These are phyloP conservation scores for Varanus salvator DNA, from an alignment of 2,113 vertebrate species.

Conservation along the genomic window DNA sequence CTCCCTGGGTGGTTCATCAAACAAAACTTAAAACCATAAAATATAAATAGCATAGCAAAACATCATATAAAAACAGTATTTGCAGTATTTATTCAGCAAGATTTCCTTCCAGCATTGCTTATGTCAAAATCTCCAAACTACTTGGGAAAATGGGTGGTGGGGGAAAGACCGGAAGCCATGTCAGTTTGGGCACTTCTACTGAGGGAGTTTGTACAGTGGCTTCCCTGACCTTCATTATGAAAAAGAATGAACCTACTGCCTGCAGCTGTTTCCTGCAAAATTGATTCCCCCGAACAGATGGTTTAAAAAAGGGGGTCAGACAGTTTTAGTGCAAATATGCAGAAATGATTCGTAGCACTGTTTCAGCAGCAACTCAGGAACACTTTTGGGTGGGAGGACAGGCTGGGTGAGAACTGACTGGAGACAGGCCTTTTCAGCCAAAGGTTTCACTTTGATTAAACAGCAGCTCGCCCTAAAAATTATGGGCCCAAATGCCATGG, in stretches of 20 bases:
- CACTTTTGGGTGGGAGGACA: neutral
- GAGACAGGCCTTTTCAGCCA: conserved; percentile 28
- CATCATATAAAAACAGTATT: too few relatives aligned
- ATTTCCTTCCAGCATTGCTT: neutral
- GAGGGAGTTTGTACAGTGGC: neutral
- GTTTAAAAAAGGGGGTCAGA: conserved; percentile 24
- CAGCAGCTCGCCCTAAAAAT: conserved; percentile 1
- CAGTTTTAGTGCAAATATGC: neutral
- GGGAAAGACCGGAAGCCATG: neutral
- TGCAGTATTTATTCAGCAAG: neutral
- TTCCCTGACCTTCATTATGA: conserved; percentile 25
- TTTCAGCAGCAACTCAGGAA: conserved; percentile 11
- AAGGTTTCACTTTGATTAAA: neutral
- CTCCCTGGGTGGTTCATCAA: too few relatives aligned
- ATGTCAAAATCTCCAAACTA: neutral
- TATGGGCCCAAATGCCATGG: conserved; percentile 24
- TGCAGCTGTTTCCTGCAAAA: neutral
- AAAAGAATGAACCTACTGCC: conserved; percentile 1
- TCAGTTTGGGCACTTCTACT: neutral
- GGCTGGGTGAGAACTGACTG: neutral
- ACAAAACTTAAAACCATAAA: too few relatives aligned
- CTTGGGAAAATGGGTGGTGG: neutral
- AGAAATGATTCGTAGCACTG: neutral
- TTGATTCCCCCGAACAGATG: conserved; percentile 9
- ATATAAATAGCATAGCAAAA: too few relatives aligned